phyloP scores from a whole-genome alignment of 1,140 invertebrate genomes.

The Drosophila sechellia region DNA sequence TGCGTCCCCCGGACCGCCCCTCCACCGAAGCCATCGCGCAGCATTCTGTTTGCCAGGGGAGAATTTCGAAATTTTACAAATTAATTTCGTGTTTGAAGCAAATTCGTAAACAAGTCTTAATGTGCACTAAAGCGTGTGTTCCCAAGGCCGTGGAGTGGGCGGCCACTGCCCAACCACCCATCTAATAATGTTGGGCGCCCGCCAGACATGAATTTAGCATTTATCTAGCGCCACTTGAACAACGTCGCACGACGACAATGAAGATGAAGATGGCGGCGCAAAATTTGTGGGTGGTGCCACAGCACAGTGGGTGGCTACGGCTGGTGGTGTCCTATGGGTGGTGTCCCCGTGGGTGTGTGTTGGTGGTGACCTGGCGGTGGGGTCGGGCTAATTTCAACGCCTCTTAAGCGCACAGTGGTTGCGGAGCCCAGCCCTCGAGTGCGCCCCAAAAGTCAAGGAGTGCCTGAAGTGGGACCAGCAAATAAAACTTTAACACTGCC shows the following conservation, averaged over 20 bases:
- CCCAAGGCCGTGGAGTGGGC: constrained; percentile 21
- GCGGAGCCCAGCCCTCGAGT: constrained; percentile 13
- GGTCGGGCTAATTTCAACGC: constrained; percentile 72
- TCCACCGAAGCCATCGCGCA: too few relatives aligned
- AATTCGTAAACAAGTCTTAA: constrained; percentile 82
- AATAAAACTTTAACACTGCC: constrained; percentile 10
- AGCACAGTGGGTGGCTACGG: not conserved
- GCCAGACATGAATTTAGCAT: constrained; percentile 80
- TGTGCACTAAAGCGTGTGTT: constrained; percentile 78
- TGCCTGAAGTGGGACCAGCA: constrained; percentile 7
- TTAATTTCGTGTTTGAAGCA: constrained; percentile 80
- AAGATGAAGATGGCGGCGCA: constrained; percentile 43
- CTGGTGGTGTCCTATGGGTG: not conserved
- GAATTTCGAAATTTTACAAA: constrained; percentile 76
- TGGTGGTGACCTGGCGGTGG: constrained; percentile 10
- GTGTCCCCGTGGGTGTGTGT: not conserved
- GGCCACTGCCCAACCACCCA: constrained; percentile 38
- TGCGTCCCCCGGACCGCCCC: constrained; percentile 1
- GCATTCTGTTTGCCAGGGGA: constrained; percentile 1
- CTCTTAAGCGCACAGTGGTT: constrained; percentile 77
- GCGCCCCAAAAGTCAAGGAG: constrained; percentile 42
- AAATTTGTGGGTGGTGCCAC: not conserved
- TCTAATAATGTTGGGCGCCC: constrained; percentile 73
- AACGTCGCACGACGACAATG: constrained; percentile 38
- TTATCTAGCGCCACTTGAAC: constrained; percentile 81